Base-by-base conservation (phyloP, 2,113 vertebrate species). In the Athene noctua region DNA sequence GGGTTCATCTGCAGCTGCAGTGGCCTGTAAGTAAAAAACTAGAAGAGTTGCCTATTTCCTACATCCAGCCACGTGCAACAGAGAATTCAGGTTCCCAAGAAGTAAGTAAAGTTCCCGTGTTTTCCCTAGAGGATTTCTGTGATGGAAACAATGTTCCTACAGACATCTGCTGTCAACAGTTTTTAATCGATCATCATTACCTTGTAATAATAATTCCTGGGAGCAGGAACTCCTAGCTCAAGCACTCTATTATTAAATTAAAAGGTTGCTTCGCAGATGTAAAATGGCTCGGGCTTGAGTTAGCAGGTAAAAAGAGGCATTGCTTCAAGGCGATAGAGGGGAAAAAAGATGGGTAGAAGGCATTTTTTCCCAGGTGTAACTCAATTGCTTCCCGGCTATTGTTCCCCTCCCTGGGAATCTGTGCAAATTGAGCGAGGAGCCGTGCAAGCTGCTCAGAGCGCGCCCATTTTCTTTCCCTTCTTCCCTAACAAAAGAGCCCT, bases 351-450 rank as follows among this genome's bases (percentile, higher is more conserved):
- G 72, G 40, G 81, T 73, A 68, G 86, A 78, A 74, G 49, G 58
- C 82, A 83, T 92, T 96, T 92, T 96, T 97, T 98, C 98, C 97
- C 97, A 94, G 96, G 98, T 98, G 98, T 97, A 97, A 94, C 59
- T 88, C 81, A 86, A 72, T 97, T 73, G 95, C 97, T 98, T 96
- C 93, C 97, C 95, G 30, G 96, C 98, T 92, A 97, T 98, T 98
- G 97, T 98, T 98, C 95, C 44, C 63, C 59, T 97, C 96, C 96
- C 92, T 98, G 98, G 98, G 98, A 98, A 98, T 97, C 68, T 70
- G 91, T 92, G 92, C 86, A 36, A 95, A 90, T 25, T 16, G 91
- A 94, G 71, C 68, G 19, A 42, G 86, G 92, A 95, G 93, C 92
- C 21, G 9, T 49, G 95, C 92, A 95, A 97, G 94, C 95, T 95